Conservation (phyloP, 2,888 invertebrate species). For the Zhuqinia jingwanae region DNA sequence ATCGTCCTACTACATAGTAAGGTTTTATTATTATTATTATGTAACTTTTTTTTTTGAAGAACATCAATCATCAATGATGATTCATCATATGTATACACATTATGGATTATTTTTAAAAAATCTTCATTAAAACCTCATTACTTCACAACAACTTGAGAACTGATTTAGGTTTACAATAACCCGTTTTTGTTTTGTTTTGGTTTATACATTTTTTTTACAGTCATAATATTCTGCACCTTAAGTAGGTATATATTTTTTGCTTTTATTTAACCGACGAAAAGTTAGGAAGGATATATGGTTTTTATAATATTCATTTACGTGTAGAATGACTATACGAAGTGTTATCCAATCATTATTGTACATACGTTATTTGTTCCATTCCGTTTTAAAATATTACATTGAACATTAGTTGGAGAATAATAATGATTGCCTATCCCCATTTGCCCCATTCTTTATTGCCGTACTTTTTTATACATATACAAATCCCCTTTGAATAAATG, state of each 20-base stretch:
- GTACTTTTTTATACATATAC: too few species aligned
- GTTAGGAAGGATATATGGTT: too few species aligned
- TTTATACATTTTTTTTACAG: conserved; percentile 9
- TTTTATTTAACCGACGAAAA: too few species aligned
- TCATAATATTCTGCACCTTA: neutral
- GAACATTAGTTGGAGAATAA: too few species aligned
- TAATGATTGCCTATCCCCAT: too few species aligned
- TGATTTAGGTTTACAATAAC: conserved; percentile 15
- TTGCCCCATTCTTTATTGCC: too few species aligned
- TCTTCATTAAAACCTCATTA: conserved; percentile 47
- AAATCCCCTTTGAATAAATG: too few species aligned
- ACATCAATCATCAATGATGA: too few species aligned
- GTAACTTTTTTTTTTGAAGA: neutral
- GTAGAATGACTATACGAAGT: too few species aligned
- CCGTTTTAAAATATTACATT: conserved; percentile 33
- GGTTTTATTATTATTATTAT: conserved; percentile 16
- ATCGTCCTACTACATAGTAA: conserved; percentile 21
- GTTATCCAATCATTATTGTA: too few species aligned
- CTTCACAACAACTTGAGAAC: neutral
- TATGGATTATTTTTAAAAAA: conserved; percentile 8
- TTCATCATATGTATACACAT: conserved; percentile 2
- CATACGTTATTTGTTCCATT: too few species aligned
- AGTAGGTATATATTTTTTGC: conserved; percentile 4
- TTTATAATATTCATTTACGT: too few species aligned
- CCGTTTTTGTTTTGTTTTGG: neutral